Evolutionary conservation across 2,797 vertebrate genomes (phyloP).

Genomic region (Apodemus agrarius): DNA sequence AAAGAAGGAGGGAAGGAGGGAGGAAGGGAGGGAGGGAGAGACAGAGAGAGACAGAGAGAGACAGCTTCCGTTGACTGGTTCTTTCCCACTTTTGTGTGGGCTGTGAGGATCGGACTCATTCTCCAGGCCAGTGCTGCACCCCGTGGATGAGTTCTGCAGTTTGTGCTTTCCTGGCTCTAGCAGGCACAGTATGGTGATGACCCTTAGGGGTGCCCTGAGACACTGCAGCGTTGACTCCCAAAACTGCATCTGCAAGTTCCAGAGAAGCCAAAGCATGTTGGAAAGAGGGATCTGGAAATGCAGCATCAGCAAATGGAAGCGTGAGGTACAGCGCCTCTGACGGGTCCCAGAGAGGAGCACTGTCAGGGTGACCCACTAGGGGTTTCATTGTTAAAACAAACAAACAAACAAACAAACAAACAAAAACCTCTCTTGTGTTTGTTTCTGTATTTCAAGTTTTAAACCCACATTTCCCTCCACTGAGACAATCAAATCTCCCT

Average conservation of each 20-base stretch:
- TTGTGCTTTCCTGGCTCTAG: conserved; percentile 57
- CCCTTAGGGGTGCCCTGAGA: no score
- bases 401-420: no score
- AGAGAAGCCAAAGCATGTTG: not conserved
- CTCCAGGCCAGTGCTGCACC: not conserved
- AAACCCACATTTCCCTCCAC: not conserved
- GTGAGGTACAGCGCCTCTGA: not conserved
- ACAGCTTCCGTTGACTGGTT: not conserved
- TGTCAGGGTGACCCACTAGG: not conserved
- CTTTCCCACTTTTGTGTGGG: not conserved
- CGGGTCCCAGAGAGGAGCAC: not conserved
- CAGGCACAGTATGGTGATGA: not conserved
- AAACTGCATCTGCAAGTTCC: not conserved
- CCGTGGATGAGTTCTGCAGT: not conserved
- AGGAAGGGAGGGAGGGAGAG: fast-evolving
- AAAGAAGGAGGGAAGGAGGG: not conserved
- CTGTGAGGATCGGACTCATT: not conserved
- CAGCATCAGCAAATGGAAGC: conserved; percentile 1
- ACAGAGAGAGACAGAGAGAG: fast-evolving
- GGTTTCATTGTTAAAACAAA: conserved; percentile 11
- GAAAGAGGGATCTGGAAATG: not conserved
- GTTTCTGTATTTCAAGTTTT: not conserved
- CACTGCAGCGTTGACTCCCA: not conserved
- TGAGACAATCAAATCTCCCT: not conserved
- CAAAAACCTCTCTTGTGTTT: not conserved